Base-by-base conservation (phyloP, 2,113 vertebrate genomes). In the Gallinago jamesoni region DNA sequence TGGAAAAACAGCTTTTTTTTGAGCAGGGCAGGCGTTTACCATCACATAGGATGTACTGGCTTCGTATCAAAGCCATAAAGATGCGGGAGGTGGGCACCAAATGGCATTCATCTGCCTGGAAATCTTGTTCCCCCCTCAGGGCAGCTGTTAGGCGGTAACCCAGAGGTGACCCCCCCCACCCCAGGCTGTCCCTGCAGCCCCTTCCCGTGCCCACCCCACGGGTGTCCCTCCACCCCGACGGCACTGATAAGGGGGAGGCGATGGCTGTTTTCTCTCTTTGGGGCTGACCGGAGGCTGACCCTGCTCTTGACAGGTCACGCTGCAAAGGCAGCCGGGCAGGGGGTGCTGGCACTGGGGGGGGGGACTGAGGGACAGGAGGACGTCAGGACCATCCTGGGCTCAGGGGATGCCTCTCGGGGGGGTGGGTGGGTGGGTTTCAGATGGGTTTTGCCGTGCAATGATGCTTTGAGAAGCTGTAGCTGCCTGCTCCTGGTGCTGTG, bases 41-140 rank as follows among this genome's bases (percentile, higher is more conserved):
- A 0, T 18, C 14, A 2, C 39, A 1, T 3, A 5, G 31, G 0
- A 2, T 6, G 0, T 6, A 0, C 4, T 18, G 6, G 23, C 31
- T 47, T 84, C 41, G 0, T 3, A 18, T 3, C 19, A 4, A 74
- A 39, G 43, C 63, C 4, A 35, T 28, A 14, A 18, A 0, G 0
- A 5, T 11, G 63, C 0, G 0, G 50, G 73, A 53, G 60, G 47
- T 2, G 47, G 66, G 81, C 83, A 39, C 57, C 19, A 3, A 17
- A 37, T 1, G 48, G 62, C 50, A 12, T 90, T n/a, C 31, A 70
- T 33, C 66, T 19, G 52, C 87, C 72, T 30, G 47, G 33, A 56
- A 90, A 84, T 64, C 82, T 45, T 62, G 48, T 30, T 93, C 24
- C 78, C 67, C 68, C 63, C 27, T 1, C 20, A 4, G 76, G 25